A percentile compares a stretch with the other conserved stretches of the same genome.
phyloP scores from a whole-genome alignment of 2,113 vertebrate genomes.

The Indri indri region DNA sequence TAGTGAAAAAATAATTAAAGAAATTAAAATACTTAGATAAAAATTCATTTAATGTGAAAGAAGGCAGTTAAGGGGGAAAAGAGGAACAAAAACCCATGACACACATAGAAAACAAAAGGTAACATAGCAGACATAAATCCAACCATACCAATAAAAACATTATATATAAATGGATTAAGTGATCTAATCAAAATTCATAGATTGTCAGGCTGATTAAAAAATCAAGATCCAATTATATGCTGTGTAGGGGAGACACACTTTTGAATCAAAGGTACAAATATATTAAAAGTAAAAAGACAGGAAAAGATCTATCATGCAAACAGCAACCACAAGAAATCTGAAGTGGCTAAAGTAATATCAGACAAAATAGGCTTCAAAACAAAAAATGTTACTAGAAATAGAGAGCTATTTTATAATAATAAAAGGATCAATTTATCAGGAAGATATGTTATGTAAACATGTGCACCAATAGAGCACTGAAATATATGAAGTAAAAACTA shows the following conservation, averaged over 20 bases:
- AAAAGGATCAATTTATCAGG: neutral
- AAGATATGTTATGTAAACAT: no score
- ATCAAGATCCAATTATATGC: neutral
- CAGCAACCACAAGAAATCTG: neutral
- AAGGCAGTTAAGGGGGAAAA: neutral
- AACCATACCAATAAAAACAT: neutral
- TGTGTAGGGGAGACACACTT: neutral
- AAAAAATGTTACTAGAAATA: neutral
- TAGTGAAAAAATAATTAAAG: neutral
- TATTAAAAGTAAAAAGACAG: neutral
- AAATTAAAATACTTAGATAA: neutral
- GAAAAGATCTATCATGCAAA: neutral
- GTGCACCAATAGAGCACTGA: no score
- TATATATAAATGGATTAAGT: neutral
- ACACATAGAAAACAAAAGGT: neutral
- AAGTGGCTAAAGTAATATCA: neutral
- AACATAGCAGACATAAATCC: neutral
- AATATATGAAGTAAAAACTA: no score
- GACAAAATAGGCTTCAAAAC: neutral
- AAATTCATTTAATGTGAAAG: neutral
- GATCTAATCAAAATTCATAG: neutral
- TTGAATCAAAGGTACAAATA: neutral
- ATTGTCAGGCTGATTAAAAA: neutral
- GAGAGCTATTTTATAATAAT: neutral
- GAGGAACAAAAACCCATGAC: neutral